Conservation (phyloP, 2,113 vertebrate species). For the Colistium nudipinnis region DNA sequence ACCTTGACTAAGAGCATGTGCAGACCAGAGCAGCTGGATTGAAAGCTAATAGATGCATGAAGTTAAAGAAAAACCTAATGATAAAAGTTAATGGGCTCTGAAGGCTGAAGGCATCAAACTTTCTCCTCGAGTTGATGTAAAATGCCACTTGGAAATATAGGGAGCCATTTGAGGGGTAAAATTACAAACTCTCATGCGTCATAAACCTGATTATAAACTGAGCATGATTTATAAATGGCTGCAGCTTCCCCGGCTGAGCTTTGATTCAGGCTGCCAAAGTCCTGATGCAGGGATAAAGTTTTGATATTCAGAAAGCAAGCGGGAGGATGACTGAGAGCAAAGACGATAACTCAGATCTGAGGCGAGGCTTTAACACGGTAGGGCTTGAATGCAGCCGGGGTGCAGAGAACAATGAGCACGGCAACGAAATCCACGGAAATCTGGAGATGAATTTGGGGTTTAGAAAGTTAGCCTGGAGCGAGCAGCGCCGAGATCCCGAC, state of each 20-base stretch:
- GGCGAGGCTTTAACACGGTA: slow-evolving; percentile 76
- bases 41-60: slow-evolving; percentile 89
- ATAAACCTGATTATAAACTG: slow-evolving; percentile 76
- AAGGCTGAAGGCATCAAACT: slow-evolving; percentile 80
- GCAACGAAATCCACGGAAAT: slow-evolving; percentile 66
- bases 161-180: slow-evolving; percentile 63
- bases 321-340: slow-evolving; percentile 73
- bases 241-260: slow-evolving; percentile 65
- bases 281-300: slow-evolving; percentile 79
- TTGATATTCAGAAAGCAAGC: slow-evolving; percentile 65
- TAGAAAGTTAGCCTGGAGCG: slow-evolving; percentile 62
- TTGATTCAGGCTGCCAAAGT: slow-evolving; percentile 70
- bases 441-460: slow-evolving; percentile 70
- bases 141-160: slow-evolving; percentile 55
- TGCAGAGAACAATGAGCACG: slow-evolving; percentile 68
- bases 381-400: slow-evolving; percentile 66
- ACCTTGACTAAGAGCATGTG: slow-evolving; percentile 87
- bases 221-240: slow-evolving; percentile 74
- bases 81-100: slow-evolving; percentile 88
- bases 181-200: slow-evolving; percentile 74
- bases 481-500: slow-evolving; percentile 27
- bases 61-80: slow-evolving; percentile 87
- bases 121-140: slow-evolving; percentile 66
- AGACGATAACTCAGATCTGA: slow-evolving; percentile 77
- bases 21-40: slow-evolving; percentile 81